Conservation (phyloP, 2,888 invertebrate genomes). For the Macrosoma leucophasiata region DNA sequence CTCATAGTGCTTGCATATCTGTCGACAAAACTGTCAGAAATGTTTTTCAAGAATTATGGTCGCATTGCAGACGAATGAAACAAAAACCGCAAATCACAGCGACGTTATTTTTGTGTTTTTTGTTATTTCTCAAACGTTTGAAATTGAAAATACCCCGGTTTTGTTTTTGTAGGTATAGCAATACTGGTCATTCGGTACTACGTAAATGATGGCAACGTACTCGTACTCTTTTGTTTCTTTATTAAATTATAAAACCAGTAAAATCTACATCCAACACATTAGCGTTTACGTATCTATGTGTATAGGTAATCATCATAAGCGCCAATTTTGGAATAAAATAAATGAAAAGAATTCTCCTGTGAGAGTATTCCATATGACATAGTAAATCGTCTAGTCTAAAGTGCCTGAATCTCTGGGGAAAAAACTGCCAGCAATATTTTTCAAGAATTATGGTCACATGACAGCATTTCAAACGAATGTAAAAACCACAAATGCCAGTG, state of each 20-base stretch:
- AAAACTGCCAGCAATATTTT: conserved; percentile 53
- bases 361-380: conserved; percentile 46
- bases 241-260: too few species aligned
- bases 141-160: too few species aligned
- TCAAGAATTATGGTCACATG: conserved; percentile 58
- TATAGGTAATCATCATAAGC: too few species aligned
- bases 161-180: too few species aligned
- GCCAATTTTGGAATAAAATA: too few species aligned
- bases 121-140: too few species aligned
- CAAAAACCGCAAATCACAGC: conserved; percentile 1
- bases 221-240: too few species aligned
- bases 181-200: too few species aligned
- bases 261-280: too few species aligned
- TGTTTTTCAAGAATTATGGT: conserved; percentile 60
- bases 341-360: conserved; percentile 32
- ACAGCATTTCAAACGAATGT: conserved; percentile 39
- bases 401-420: conserved; percentile 33
- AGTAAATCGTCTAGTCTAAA: conserved; percentile 51
- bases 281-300: too few species aligned
- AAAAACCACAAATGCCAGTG: conserved; percentile 45
- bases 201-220: too few species aligned
- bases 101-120: too few species aligned
- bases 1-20: neutral
- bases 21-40: conserved; percentile 38
- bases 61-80: conserved; percentile 37